Base-by-base conservation (phyloP, 2,797 vertebrate species). In the Pseudomugil tenellus region DNA sequence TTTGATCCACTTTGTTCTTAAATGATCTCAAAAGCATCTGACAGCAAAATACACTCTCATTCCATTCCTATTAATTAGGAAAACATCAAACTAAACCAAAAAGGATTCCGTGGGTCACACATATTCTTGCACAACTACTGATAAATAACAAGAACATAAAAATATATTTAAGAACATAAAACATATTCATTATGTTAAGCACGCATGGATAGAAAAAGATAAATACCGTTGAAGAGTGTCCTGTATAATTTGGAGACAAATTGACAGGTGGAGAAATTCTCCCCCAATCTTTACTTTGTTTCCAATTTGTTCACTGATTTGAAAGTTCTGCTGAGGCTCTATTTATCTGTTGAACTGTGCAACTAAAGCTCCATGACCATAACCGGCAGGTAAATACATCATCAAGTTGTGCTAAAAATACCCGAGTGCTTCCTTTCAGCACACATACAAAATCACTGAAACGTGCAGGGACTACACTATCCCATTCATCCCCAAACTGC, bases 401-500 rank as follows among this genome's bases (percentile, higher is more conserved):
- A 85, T 70, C 77, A 77, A 61, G 60, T 48, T 68, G 48, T 17
- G 46, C 83, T 89, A 86, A 74, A 87, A 84, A 87, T 89, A 57
- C 51, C 17, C 6, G 3, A 11, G 3, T n/a, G 28, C 69, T 77
- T 54, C 65, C 43, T 68, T 23, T 39, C 58, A 64, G 52, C 46
- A 72, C 58, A 67, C 52, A 75, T 1, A 25, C 31, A 59, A 60
- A 21, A 3, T 37, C 56, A 63, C 28, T 39, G 34, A 54, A 57
- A 59, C 5, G 6, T 54, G 19, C 46, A 61, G n/a, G 28, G 8
- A 52, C n/a, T 16, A 23, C 16, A 28, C 35, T 62, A 58, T 23
- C 37, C 3, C 43, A 34, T 34, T 48, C 54, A 34, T 41, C 16
- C 26, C 34, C 28, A 61, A 17, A 59, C 6, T 25, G 23, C 34